A percentile compares a stretch with the other conserved stretches of the same genome.
These are phyloP conservation scores for Malaclemys terrapin DNA, from an alignment of 2,113 vertebrate species.

Conservation along the genomic window DNA sequence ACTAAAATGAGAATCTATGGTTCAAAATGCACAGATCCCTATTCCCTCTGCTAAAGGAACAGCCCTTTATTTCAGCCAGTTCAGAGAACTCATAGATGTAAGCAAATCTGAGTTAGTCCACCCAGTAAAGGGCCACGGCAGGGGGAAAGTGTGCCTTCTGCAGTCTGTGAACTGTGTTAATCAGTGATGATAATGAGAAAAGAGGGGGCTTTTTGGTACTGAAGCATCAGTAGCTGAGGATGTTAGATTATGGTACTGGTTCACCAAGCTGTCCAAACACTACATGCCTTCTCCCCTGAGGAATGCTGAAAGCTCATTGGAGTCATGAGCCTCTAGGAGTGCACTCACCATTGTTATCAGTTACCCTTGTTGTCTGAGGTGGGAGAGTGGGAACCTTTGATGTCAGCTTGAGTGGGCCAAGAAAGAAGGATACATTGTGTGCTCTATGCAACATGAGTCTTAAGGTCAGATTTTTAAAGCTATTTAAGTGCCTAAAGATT, in stretches of 20 bases:
- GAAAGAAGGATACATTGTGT: not conserved
- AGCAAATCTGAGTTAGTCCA: not conserved
- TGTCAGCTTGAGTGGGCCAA: not conserved
- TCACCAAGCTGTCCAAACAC: too few species aligned
- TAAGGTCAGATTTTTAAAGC: not conserved
- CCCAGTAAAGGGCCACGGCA: not conserved
- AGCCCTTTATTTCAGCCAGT: not conserved
- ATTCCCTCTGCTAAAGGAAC: not conserved
- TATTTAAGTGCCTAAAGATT: not conserved
- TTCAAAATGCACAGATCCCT: not conserved
- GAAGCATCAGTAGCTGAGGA: too few species aligned
- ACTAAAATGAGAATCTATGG: not conserved
- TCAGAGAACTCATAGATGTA: not conserved
- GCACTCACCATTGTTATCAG: not conserved
- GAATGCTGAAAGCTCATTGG: not conserved
- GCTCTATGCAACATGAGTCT: not conserved
- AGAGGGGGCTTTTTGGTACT: too few species aligned
- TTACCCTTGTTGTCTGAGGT: not conserved
- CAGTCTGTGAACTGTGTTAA: too few species aligned
- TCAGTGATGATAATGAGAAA: too few species aligned
- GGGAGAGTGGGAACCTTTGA: not conserved
- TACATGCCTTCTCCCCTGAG: not conserved
- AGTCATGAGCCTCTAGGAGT: not conserved
- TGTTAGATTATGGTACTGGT: too few species aligned
- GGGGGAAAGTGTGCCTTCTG: not conserved